These are phyloP conservation scores for Trichechus manatus DNA, from an alignment of 2,113 vertebrate species.

Conservation along the genomic window DNA sequence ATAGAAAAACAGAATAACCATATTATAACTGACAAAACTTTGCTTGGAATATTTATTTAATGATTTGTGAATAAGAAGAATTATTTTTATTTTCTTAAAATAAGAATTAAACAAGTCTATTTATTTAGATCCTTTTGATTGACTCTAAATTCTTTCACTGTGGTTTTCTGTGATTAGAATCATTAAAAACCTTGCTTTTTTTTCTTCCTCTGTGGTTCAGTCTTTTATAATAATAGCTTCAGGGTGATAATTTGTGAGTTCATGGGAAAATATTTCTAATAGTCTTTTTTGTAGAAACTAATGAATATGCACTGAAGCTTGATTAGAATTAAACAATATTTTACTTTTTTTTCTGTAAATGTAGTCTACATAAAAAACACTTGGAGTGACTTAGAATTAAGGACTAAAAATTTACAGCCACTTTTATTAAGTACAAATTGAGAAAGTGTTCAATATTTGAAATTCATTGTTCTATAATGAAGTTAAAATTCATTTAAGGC, in stretches of 20 bases:
- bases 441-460: neutral
- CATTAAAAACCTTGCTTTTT: neutral
- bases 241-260: neutral
- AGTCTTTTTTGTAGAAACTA: neutral
- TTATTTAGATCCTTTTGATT: neutral
- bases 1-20: neutral
- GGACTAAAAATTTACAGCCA: constrained; percentile 27
- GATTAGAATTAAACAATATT: neutral
- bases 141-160: neutral
- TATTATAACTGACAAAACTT: neutral
- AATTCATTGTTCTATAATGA: constrained; percentile 40
- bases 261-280: constrained; percentile 3
- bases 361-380: neutral
- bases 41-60: neutral
- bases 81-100: neutral
- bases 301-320: neutral
- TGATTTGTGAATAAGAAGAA: neutral
- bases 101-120: neutral
- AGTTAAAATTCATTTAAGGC: constrained; percentile 56
- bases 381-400: constrained; percentile 3
- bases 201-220: neutral
- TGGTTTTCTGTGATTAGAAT: neutral
- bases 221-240: neutral
- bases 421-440: constrained; percentile 33
- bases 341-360: neutral